These are phyloP conservation scores for Ovis canadensis DNA, from an alignment of 2,113 vertebrate species.

Conservation along the genomic window DNA sequence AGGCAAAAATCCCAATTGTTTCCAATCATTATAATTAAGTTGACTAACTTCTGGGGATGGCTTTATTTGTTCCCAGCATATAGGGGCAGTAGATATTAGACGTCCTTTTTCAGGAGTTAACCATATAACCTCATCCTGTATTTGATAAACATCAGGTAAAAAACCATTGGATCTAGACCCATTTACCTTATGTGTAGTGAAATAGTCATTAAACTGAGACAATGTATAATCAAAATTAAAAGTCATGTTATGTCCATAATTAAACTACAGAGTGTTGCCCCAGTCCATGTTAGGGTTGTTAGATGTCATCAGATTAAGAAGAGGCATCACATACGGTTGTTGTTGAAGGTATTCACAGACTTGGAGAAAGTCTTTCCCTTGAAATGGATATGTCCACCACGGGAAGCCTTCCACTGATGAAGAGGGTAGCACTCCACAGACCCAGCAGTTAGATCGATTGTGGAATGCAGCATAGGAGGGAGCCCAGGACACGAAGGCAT, in stretches of 20 bases:
- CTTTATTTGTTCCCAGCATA: not conserved
- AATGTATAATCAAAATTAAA: not conserved
- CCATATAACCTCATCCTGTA: not conserved
- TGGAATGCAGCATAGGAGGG: not conserved
- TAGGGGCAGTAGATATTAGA: not conserved
- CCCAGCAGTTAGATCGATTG: not conserved
- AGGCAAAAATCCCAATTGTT: not conserved
- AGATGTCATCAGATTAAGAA: not conserved
- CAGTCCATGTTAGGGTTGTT: not conserved
- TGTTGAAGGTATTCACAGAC: not conserved
- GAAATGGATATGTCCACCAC: not conserved
- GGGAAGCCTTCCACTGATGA: not conserved
- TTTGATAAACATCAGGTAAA: not conserved
- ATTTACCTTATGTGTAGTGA: not conserved
- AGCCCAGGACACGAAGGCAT: not conserved
- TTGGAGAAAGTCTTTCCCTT: not conserved
- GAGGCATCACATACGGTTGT: not conserved
- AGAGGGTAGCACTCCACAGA: not conserved
- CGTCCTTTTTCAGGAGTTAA: not conserved
- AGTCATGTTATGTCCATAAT: not conserved
- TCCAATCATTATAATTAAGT: not conserved
- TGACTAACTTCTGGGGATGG: not conserved
- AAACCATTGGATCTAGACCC: not conserved
- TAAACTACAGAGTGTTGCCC: not conserved
- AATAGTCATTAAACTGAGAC: not conserved